Evolutionary conservation across 2,888 invertebrate species (phyloP).

Genomic region (Andrena bicolor): DNA sequence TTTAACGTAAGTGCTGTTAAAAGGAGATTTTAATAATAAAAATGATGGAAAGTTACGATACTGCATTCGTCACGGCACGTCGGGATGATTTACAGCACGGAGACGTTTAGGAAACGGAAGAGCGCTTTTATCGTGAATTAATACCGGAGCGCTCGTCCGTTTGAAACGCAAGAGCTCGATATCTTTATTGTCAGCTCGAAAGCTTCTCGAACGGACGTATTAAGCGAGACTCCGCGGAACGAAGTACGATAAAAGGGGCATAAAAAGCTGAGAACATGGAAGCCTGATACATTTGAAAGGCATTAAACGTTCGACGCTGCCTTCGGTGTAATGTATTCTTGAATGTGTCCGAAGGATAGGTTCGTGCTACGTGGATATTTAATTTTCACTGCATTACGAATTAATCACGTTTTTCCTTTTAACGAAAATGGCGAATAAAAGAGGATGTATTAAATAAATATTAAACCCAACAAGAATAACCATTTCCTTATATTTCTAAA

Average conservation of each 20-base stretch:
- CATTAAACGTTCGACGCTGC: conserved; percentile 45
- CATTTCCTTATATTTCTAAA: no score
- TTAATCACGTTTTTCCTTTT: conserved; percentile 8
- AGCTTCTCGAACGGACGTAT: conserved; percentile 57
- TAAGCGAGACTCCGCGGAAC: conserved; percentile 52
- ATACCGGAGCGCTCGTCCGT: conserved; percentile 36
- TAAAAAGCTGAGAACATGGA: conserved; percentile 51
- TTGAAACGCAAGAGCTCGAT: conserved; percentile 53
- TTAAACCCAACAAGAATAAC: no score
- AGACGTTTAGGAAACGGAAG: conserved; percentile 31
- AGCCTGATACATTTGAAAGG: conserved; percentile 48
- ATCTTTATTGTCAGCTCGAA: conserved; percentile 60
- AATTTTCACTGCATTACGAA: conserved; percentile 13
- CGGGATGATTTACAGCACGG: conserved; percentile 10
- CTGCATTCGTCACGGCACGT: conserved; percentile 7
- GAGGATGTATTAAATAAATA: no score
- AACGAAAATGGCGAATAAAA: neutral
- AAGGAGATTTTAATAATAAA: neutral
- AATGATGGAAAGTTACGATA: neutral
- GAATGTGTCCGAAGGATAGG: conserved; percentile 31
- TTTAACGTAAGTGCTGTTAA: neutral
- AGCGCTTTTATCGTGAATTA: conserved; percentile 52
- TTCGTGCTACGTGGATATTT: conserved; percentile 21
- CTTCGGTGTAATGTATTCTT: conserved; percentile 38
- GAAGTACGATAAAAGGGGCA: conserved; percentile 50